Base-by-base conservation (phyloP, 2,888 invertebrate species). In the Drosophila limbata region DNA sequence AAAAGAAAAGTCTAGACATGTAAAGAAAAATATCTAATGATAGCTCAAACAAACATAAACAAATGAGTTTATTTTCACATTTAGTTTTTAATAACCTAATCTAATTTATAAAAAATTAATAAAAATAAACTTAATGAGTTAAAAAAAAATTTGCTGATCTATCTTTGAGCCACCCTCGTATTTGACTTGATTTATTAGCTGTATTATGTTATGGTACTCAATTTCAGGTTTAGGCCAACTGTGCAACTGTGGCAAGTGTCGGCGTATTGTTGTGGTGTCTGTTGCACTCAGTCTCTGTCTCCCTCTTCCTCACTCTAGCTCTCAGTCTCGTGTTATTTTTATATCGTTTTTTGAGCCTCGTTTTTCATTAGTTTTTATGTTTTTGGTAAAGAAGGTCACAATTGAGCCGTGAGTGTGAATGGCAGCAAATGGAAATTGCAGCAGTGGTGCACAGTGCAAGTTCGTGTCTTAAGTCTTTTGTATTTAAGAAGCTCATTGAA, bases 391-490 rank as follows among this genome's bases (percentile, higher is more conserved):
- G 88, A 85, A 85, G 85, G 85, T 90, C 85, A 89, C 62, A 13
- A 59, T 44, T 56, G 61, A 42, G 64, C 51, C 50, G 56, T 61
- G 63, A 45, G 56, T 35, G 50, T 42, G 64, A 47, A 53, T 59
- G 47, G 48, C 59, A 52, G 35, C 53, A 42, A 73, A 59, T 71
- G 57, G 50, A 76, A 81, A 80, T 83, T 84, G 74, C 81, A 69
- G 73, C 70, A 82, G 64, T 56, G 64, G 59, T 52, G 79, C 79
- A 73, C 73, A 70, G 51, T 61, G 84, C 88, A 79, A 87, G 90
- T 90, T 88, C 79, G 91, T 88, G 83, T 71, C 88, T 90, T 79
- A 75, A 89, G 83, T 90, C 81, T 80, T 91, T 90, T 69, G 84
- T 83, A 51, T 65, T 44, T 47, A 8, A 44, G 21, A 50, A 48